Conservation (phyloP, 2,113 vertebrate genomes). For the Malurus cyaneus region DNA sequence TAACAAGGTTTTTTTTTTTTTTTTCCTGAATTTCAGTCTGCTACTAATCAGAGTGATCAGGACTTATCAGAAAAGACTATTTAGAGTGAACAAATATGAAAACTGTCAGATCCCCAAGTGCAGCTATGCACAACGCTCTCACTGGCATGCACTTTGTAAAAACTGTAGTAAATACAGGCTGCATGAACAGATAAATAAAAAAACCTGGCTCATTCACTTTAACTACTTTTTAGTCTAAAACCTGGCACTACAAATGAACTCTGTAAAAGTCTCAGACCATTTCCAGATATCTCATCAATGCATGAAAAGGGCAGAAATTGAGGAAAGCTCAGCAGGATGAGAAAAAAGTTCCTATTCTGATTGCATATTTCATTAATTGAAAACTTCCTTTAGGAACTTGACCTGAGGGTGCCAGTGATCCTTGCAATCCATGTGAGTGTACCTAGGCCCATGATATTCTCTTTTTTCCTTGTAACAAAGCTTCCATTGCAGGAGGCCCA, state of each 20-base stretch:
- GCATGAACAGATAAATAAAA: background rate
- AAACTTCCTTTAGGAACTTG: background rate
- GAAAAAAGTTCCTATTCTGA: background rate
- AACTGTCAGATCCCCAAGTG: background rate
- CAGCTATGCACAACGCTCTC: background rate
- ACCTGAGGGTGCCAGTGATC: background rate
- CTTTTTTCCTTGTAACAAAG: background rate
- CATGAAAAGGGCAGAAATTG: background rate
- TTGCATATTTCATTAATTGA: background rate
- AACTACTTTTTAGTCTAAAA: background rate
- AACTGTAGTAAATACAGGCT: background rate
- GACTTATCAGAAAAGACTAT: background rate
- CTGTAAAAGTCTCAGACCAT: background rate
- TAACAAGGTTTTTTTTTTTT: conserved; percentile 1
- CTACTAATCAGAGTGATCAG: conserved; percentile 5
- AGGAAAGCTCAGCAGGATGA: background rate
- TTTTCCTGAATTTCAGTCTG: conserved; percentile 22
- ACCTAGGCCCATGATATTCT: background rate
- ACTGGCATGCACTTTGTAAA: background rate
- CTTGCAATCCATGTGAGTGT: background rate
- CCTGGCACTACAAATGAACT: background rate
- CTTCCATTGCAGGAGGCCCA: background rate
- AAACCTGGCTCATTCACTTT: background rate
- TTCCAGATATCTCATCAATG: background rate
- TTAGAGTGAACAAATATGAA: background rate